A percentile compares a stretch with the other conserved stretches of the same genome.
These are phyloP conservation scores for Echinometra lucunter DNA, from an alignment of 53 echinoderm and acorn worm genomes.

Conservation along the genomic window DNA sequence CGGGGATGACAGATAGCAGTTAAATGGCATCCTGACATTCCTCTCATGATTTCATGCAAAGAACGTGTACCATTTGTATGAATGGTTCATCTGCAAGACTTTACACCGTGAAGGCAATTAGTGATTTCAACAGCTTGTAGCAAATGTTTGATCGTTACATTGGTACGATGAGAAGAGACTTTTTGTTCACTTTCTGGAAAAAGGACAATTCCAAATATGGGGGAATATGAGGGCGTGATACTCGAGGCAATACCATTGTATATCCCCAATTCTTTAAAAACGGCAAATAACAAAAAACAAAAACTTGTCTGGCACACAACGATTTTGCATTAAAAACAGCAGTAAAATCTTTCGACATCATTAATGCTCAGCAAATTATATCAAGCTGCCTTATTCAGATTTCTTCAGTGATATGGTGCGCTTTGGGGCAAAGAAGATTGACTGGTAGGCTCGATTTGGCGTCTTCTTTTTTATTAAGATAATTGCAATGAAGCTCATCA, in stretches of 20 bases:
- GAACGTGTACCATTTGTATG: neutral
- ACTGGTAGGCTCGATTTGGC: neutral
- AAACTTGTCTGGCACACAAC: no score
- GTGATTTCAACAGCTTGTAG: neutral
- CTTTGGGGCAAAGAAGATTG: neutral
- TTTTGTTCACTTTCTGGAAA: no score
- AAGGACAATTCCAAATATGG: neutral
- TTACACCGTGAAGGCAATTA: neutral
- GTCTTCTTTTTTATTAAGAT: neutral
- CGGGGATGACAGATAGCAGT: constrained; percentile 17
- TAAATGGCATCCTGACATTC: neutral
- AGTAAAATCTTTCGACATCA: no score
- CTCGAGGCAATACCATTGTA: no score
- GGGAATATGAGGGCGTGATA: neutral
- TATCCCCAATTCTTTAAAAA: no score
- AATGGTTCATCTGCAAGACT: neutral
- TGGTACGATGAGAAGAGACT: neutral
- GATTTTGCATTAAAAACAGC: no score
- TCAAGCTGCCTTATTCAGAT: no score
- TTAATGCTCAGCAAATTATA: no score
- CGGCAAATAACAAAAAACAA: no score
- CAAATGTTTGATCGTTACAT: neutral
- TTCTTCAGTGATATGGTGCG: neutral
- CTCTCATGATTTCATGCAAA: neutral
- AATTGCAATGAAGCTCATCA: no score